Evolutionary conservation across 2,797 vertebrate species (phyloP).

Genomic region (Todus mexicanus): DNA sequence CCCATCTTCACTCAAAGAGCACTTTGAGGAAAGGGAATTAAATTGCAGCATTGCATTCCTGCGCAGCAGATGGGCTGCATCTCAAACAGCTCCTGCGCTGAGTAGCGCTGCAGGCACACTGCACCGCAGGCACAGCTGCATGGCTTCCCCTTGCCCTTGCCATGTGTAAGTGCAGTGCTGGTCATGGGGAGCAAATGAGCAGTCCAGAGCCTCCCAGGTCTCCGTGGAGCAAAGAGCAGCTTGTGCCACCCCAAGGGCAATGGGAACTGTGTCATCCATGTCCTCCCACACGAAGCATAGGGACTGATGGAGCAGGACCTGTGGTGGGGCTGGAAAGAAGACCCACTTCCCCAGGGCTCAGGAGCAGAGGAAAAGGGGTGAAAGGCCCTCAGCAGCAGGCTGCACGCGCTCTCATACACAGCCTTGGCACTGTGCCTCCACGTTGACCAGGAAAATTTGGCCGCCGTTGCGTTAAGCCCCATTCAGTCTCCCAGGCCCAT

Average conservation of each 20-base stretch:
- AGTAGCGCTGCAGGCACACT: not conserved
- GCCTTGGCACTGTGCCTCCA: not conserved
- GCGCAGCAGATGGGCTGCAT: rapidly evolving
- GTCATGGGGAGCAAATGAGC: rapidly evolving
- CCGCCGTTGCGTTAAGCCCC: not conserved
- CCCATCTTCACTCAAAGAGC: not conserved
- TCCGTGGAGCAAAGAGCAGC: not conserved
- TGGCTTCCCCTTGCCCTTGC: not conserved
- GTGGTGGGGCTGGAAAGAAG: not conserved
- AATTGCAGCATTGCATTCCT: not conserved
- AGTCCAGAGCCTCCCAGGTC: not conserved
- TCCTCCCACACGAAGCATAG: not conserved
- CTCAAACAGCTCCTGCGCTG: not conserved
- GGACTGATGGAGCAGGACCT: not conserved
- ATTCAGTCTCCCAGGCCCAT: not conserved
- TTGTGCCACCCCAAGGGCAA: rapidly evolving
- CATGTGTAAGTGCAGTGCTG: not conserved
- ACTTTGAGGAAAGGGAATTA: not conserved
- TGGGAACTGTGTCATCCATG: not conserved
- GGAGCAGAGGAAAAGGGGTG: not conserved
- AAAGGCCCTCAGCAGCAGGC: not conserved
- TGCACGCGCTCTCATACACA: not conserved
- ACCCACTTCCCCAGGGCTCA: not conserved
- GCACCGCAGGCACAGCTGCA: not conserved
- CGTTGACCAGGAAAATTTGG: not conserved